Evolutionary conservation across 2,113 vertebrate genomes (phyloP).

Genomic region (Python bivittatus): DNA sequence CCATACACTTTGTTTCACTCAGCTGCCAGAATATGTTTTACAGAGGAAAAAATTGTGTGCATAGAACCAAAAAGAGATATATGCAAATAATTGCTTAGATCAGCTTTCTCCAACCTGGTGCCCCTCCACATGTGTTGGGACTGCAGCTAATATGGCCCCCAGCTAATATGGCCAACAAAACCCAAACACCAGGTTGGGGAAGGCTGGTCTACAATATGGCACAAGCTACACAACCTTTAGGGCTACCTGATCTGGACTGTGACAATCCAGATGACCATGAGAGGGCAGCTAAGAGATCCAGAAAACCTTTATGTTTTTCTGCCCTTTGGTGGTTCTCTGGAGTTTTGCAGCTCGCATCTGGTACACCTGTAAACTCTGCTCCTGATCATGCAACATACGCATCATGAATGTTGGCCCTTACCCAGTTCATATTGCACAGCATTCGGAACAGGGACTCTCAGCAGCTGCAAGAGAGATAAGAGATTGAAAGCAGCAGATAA

Average conservation of each 20-base stretch:
- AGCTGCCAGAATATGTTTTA: not conserved
- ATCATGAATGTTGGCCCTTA: conserved; percentile 51
- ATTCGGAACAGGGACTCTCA: conserved; percentile 65
- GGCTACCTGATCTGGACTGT: not conserved
- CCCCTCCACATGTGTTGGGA: not conserved
- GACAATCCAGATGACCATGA: not conserved
- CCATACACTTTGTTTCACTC: not conserved
- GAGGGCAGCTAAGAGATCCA: not conserved
- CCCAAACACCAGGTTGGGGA: not conserved
- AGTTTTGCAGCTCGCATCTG: not conserved
- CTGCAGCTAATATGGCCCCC: not conserved
- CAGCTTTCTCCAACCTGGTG: not conserved
- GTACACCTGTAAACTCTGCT: not conserved
- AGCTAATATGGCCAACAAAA: not conserved
- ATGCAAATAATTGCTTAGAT: not conserved
- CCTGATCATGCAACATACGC: not conserved
- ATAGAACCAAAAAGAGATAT: not conserved
- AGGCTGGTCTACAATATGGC: not conserved
- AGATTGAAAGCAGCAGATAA: not conserved
- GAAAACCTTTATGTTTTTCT: not conserved
- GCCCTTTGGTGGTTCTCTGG: not conserved
- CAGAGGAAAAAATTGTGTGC: not conserved
- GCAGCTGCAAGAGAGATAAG: conserved; percentile 59
- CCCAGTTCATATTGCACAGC: conserved; percentile 71
- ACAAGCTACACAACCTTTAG: not conserved